These are phyloP conservation scores for Sinodicranocentrus sp. DNA, from an alignment of 2,888 invertebrate genomes.

Conservation along the genomic window DNA sequence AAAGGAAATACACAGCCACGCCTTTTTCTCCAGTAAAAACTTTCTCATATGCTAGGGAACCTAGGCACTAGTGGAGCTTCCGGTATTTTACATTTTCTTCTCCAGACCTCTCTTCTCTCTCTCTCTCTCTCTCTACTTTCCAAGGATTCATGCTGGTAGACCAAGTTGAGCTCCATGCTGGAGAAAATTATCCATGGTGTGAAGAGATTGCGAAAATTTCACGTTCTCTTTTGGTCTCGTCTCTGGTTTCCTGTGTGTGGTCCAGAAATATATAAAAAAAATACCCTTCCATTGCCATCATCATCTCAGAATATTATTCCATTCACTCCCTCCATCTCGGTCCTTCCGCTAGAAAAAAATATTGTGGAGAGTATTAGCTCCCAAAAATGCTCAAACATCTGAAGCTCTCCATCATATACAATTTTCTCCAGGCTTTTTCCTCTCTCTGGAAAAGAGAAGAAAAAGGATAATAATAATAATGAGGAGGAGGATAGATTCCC, in stretches of 20 bases:
- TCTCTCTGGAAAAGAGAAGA: background rate
- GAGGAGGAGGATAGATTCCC: constrained; percentile 32
- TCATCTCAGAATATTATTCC: no score
- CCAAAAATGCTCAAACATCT: no score
- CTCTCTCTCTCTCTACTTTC: background rate
- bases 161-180: background rate
- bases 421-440: no score
- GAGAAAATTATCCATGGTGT: constrained; percentile 14
- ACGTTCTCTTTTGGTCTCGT: constrained; percentile 26
- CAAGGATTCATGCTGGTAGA: no score
- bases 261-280: no score
- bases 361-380: no score
- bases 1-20: background rate
- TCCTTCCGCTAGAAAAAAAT: no score
- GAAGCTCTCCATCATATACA: no score
- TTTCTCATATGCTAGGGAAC: background rate
- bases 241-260: constrained; percentile 32
- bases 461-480: constrained; percentile 44
- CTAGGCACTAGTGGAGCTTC: background rate
- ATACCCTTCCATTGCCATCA: no score
- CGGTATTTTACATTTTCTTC: constrained; percentile 32
- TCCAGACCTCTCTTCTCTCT: background rate
- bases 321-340: no score
- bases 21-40: constrained; percentile 23
- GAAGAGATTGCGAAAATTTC: constrained; percentile 25